A percentile compares a stretch with the other conserved stretches of the same genome.
Evolutionary conservation across 1,140 invertebrate species (phyloP).

Genomic region (Lepidurus arcticus): DNA sequence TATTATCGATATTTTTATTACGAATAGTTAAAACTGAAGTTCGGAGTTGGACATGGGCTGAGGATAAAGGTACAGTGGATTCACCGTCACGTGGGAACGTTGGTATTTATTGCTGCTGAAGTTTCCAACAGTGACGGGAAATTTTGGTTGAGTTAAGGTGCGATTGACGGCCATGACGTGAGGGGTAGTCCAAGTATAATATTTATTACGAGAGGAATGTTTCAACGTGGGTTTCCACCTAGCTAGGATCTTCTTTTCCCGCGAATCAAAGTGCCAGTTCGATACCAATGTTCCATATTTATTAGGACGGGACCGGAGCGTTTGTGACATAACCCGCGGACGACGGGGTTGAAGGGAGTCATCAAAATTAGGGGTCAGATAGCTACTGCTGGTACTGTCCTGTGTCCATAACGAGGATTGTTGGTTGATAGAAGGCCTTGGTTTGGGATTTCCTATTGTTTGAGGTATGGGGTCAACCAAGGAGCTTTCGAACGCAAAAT

Average conservation of each 20-base stretch:
- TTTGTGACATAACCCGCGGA: neutral
- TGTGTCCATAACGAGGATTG: neutral
- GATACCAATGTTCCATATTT: neutral
- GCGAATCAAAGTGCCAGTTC: neutral
- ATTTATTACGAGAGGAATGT: conserved; percentile 10
- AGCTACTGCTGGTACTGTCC: conserved; percentile 26
- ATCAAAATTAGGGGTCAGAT: conserved; percentile 18
- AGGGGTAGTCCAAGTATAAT: conserved; percentile 31
- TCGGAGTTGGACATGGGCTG: neutral
- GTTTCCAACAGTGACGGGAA: neutral
- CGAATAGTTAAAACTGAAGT: neutral
- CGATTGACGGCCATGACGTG: neutral
- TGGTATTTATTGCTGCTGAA: neutral
- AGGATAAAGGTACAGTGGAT: conserved; percentile 8
- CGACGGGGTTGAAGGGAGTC: too few relatives aligned
- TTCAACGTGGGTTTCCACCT: neutral
- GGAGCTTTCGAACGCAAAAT: neutral
- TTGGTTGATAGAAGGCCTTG: neutral
- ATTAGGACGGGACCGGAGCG: neutral
- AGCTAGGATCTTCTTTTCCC: neutral
- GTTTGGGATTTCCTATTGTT: too few relatives aligned
- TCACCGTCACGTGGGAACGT: neutral
- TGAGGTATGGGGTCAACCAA: neutral
- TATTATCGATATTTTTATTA: neutral
- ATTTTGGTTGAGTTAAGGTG: conserved; percentile 16